Conservation (phyloP, 2,888 invertebrate species). For the Meganola albula region DNA sequence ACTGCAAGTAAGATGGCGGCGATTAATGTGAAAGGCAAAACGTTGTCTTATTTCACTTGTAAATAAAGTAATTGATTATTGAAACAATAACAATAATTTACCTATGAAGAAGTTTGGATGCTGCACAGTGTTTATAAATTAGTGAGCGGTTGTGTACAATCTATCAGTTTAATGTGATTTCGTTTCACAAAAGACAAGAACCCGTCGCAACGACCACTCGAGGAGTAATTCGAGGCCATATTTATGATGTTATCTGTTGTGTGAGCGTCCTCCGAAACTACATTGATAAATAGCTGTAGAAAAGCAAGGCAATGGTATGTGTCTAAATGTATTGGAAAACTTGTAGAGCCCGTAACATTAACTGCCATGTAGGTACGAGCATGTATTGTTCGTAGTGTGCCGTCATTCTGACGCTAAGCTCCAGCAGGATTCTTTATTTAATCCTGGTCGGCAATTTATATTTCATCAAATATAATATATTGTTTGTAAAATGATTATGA, state of each 20-base stretch:
- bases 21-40: slow-evolving; percentile 82
- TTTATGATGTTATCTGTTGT: slow-evolving; percentile 80
- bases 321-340: slow-evolving; percentile 33
- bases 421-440: slow-evolving; percentile 48
- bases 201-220: slow-evolving; percentile 73
- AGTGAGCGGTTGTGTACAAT: slow-evolving; percentile 52
- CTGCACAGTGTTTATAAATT: slow-evolving; percentile 46
- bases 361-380: too few relatives aligned
- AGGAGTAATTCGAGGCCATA: slow-evolving; percentile 79
- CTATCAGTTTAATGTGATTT: slow-evolving; percentile 53
- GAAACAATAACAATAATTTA: slow-evolving; percentile 42
- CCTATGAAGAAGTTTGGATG: slow-evolving; percentile 34
- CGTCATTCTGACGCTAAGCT: slow-evolving; percentile 64
- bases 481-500: too few relatives aligned
- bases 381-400: slow-evolving; percentile 53
- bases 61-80: slow-evolving; percentile 67
- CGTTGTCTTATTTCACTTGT: slow-evolving; percentile 74
- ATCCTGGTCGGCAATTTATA: slow-evolving; percentile 10
- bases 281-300: slow-evolving; percentile 64
- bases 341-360: slow-evolving; percentile 27
- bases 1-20: slow-evolving; percentile 81
- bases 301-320: slow-evolving; percentile 71
- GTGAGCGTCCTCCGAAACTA: slow-evolving; percentile 72
- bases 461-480: too few relatives aligned
- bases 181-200: slow-evolving; percentile 75